Conservation (phyloP, 2,797 vertebrate genomes). For the Zenarchopterus dispar region DNA sequence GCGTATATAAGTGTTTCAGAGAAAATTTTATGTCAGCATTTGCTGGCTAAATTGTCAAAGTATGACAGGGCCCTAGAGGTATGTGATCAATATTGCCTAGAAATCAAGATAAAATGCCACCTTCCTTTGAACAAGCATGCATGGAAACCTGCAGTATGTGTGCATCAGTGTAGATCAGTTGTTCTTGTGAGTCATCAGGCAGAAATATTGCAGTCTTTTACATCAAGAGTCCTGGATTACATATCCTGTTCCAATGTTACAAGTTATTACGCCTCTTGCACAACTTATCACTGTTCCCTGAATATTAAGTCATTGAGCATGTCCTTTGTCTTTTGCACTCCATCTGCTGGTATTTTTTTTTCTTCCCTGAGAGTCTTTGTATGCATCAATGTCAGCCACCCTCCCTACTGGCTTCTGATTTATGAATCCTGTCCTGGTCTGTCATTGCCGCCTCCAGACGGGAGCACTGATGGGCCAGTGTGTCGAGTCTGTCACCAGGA, state of each 20-base stretch:
- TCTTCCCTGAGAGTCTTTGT: slow-evolving; percentile 34
- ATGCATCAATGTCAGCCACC: slow-evolving; percentile 67
- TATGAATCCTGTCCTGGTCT: slow-evolving; percentile 69
- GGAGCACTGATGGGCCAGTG: slow-evolving; percentile 71
- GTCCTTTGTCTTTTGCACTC: slow-evolving; percentile 56
- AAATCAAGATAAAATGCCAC: too few relatives aligned
- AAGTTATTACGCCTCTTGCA: slow-evolving; percentile 20
- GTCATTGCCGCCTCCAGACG: slow-evolving; percentile 71
- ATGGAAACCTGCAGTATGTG: not conserved
- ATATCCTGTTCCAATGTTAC: slow-evolving; percentile 8
- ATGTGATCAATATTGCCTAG: too few relatives aligned
- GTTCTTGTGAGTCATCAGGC: slow-evolving; percentile 7
- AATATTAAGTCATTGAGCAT: slow-evolving; percentile 50
- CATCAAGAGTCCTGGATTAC: slow-evolving; percentile 3
- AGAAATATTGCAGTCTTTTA: slow-evolving; percentile 25
- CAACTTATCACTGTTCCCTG: slow-evolving; percentile 42
- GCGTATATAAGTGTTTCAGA: too few relatives aligned
- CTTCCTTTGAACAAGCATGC: not conserved
- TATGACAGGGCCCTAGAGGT: too few relatives aligned
- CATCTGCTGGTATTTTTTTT: slow-evolving; percentile 47
- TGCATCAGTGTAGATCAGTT: not conserved
- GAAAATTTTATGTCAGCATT: too few relatives aligned
- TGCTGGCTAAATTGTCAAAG: too few relatives aligned
- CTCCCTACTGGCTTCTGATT: slow-evolving; percentile 68
- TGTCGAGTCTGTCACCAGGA: slow-evolving; percentile 59